Conservation (phyloP, 2,888 invertebrate genomes). For the Chrysolina haemoptera region DNA sequence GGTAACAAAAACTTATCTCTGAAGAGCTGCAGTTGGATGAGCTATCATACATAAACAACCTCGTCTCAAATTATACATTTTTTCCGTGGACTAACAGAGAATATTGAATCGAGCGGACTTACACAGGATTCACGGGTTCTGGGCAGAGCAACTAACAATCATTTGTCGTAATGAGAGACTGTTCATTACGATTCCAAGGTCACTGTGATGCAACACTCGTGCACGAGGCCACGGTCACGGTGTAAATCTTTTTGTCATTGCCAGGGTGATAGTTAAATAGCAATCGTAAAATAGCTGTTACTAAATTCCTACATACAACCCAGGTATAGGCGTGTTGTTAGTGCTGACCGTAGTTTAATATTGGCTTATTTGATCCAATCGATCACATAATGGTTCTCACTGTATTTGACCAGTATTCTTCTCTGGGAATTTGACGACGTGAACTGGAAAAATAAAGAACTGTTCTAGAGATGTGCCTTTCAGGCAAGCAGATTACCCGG, state of each 20-base stretch:
- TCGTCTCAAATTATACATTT: background rate
- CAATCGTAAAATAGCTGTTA: slow-evolving; percentile 2
- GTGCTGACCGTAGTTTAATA: too few species aligned
- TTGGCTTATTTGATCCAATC: too few species aligned
- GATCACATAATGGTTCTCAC: too few species aligned
- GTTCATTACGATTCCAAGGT: slow-evolving; percentile 54
- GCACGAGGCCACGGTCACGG: slow-evolving; percentile 55
- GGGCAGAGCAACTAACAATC: slow-evolving; percentile 52
- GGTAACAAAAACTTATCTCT: too few species aligned
- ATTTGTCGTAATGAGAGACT: slow-evolving; percentile 49
- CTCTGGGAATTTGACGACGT: too few species aligned
- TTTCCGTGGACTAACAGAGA: background rate
- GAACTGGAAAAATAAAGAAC: too few species aligned
- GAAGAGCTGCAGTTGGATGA: too few species aligned
- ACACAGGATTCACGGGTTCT: slow-evolving; percentile 29
- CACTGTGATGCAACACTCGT: slow-evolving; percentile 57
- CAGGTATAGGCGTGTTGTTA: too few species aligned
- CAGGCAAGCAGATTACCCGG: too few species aligned
- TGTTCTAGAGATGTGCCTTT: too few species aligned
- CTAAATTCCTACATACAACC: background rate
- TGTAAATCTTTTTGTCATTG: slow-evolving; percentile 48
- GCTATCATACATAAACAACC: too few species aligned
- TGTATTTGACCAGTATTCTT: too few species aligned
- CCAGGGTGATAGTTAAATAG: slow-evolving; percentile 38
- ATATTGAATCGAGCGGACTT: background rate